Evolutionary conservation across 2,888 invertebrate genomes (phyloP).

Genomic region (Lobophora halterata): DNA sequence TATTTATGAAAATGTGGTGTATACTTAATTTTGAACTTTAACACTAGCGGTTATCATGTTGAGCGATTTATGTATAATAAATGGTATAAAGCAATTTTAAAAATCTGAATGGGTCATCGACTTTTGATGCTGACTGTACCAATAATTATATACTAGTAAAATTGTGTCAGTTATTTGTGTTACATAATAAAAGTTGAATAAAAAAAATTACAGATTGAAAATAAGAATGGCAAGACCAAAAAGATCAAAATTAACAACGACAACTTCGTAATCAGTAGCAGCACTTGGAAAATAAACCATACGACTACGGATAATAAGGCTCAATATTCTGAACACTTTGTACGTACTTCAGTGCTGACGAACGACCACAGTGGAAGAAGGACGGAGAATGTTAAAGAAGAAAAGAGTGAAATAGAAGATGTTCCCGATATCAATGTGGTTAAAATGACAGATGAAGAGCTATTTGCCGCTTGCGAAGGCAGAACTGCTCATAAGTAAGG

Average conservation of each 20-base stretch:
- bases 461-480: conserved; percentile 89
- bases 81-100: too few species aligned
- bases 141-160: too few species aligned
- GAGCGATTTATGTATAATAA: too few species aligned
- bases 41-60: too few species aligned
- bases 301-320: conserved; percentile 44
- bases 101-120: too few species aligned
- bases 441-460: conserved; percentile 86
- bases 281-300: conserved; percentile 60
- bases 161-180: too few species aligned
- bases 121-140: too few species aligned
- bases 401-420: conserved; percentile 48
- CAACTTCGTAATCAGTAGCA: conserved; percentile 63
- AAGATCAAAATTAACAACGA: conserved; percentile 58
- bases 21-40: too few species aligned
- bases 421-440: conserved; percentile 43
- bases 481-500: conserved; percentile 91
- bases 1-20: too few species aligned
- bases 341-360: conserved; percentile 58
- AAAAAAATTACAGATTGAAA: conserved; percentile 53
- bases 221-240: conserved; percentile 66
- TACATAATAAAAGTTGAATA: too few species aligned
- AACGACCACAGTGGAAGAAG: conserved; percentile 47
- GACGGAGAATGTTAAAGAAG: conserved; percentile 47
- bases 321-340: conserved; percentile 62